Base-by-base conservation (phyloP, 2,888 invertebrate genomes). In the Hirudinaria manillensis region DNA sequence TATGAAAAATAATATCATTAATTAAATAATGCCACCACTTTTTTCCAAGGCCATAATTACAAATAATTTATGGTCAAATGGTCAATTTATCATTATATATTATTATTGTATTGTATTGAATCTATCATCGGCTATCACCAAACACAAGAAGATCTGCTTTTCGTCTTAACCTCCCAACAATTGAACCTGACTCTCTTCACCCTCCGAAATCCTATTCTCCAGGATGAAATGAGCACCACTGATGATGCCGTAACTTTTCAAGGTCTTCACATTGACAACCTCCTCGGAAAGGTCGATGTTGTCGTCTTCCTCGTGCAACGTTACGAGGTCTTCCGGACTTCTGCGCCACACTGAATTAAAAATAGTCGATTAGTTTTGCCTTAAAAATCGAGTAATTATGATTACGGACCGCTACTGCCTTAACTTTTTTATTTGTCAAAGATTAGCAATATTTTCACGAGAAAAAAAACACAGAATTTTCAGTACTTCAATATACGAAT, bases 301-400 rank as follows among this genome's bases (percentile, higher is more conserved):
- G 24, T 61, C 61, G n/a, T 61, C 61, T 61, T 61, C 61, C 61
- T 45, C 45, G 45, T 45, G 45, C 45, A 61, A 29, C 61, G 4
- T 61, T 16, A 61, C 29, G 24, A 61, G 61, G 13, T 61, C 61
- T 24, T 61, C 61, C 29, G 61, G 6, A 61, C 61, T 19, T 19
- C 29, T 61, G 6, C 29, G 61, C 61, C 61, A 61, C 10, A 27
- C 61, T 61, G 61, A 29, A 21, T 61, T 61, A 61, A 27, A 61
- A 61, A 24, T 21, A 13, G 56, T 24, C 6, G 27, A 53, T n/a
- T n/a, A n/a, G n/a, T n/a, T n/a, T n/a, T n/a, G n/a, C n/a, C n/a
- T n/a, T n/a, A n/a, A n/a, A n/a, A n/a, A n/a, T n/a, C n/a, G n/a
- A n/a, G n/a, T n/a, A n/a, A n/a, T n/a, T n/a, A n/a, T n/a, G n/a